Base-by-base conservation (phyloP, 1,140 invertebrate genomes). In the Belonocnema kinseyi region DNA sequence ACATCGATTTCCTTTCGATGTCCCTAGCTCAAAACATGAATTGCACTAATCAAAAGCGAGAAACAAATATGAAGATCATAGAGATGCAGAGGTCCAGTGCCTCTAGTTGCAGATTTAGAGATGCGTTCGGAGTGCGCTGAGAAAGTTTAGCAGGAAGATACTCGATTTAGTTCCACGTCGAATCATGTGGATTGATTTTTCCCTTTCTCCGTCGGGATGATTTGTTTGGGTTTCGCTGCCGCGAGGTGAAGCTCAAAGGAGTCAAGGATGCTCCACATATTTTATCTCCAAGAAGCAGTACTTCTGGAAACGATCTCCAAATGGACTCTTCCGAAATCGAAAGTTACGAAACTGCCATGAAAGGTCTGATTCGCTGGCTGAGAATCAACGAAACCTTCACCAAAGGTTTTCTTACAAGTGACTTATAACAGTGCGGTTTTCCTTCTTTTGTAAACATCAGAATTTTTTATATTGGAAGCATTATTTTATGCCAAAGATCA, bases 181-280 rank as follows among this genome's bases (percentile, higher is more conserved):
- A 40, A 14, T 26, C 26, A 66, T 66, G 58, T 13, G 58, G 61
- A 66, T 66, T 66, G 61, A 66, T 66, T 66, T 66, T 33, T 66
- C 61, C 33, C 61, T 16, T 21, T 8, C 26, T 66, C 26, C 61
- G 33, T 66, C 61, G 13, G 61, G 61, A 66, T 66, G 61, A 40
- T 66, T 66, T 66, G 61, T 66, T 66, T 66, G 61, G 61, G 61
- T 66, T 66, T 61, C 21, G 58, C 21, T 13, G 58, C 61, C 33
- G 61, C 26, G 26, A 66, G 26, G 58, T 66, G 13, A 66, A 33
- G 12, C 12, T 46, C 40, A 46, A 13, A 5, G 3, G 14, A 33
- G 21, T 33, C 10, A 6, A 17, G n/a, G 16, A 54, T 10, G 10
- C 5, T 3, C 17, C 17, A 1, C 16, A n/a, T 5, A 46, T 10